Evolutionary conservation across 2,797 vertebrate species (phyloP).

Genomic region (Galaxias olidus): DNA sequence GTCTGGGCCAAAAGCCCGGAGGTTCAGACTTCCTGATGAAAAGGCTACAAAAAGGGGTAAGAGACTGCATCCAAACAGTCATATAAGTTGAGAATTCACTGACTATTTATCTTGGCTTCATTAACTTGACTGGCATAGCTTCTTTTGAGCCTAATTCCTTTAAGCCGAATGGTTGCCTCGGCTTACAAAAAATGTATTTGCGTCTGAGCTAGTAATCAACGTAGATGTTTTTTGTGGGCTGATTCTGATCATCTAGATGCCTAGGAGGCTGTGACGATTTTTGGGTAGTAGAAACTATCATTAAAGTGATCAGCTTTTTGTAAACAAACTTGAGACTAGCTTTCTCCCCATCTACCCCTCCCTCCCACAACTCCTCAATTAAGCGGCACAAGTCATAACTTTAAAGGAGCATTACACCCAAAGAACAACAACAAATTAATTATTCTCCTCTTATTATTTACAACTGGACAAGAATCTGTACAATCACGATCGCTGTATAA

Average conservation of each 20-base stretch:
- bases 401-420: no score
- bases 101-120: neutral
- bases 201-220: neutral
- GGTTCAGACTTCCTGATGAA: slow-evolving; percentile 98
- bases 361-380: no score
- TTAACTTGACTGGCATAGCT: neutral
- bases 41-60: slow-evolving; percentile 93
- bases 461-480: no score
- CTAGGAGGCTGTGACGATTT: no score
- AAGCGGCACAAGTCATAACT: no score
- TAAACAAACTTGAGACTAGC: no score
- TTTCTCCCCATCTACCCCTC: no score
- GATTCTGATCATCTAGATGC: neutral
- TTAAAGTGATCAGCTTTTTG: no score
- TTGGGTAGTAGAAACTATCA: no score
- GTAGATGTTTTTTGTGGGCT: neutral
- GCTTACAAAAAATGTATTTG: neutral
- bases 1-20: slow-evolving; percentile 88
- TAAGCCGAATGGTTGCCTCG: neutral
- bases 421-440: no score
- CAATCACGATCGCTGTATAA: no score
- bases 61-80: slow-evolving; percentile 11
- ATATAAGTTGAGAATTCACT: neutral
- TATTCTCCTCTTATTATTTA: no score
- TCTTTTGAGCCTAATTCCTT: slow-evolving; percentile 10